Base-by-base conservation (phyloP, 1,140 invertebrate species). In the Solenopsis fugax region DNA sequence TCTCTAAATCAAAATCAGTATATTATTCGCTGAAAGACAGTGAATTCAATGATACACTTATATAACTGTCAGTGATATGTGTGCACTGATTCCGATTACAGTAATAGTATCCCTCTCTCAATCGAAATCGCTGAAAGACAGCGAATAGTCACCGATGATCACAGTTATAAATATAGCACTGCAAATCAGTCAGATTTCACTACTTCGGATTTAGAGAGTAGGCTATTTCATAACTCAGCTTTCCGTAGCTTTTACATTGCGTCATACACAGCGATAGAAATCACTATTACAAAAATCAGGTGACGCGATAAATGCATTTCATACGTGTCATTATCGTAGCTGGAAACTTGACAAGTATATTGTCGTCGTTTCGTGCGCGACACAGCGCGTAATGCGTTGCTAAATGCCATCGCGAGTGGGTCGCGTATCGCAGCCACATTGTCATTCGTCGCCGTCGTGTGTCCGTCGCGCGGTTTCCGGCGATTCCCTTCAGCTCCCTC, bases 401-500 rank as follows among this genome's bases (percentile, higher is more conserved):
- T 80, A 45, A 29, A 77, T 45, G 45, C 71, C 64, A 45, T 58
- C 45, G 41, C 24, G 60, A 37, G 34, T 75, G 41, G 48, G 34
- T 84, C 69, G 52, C 41, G 13, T 41, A 58, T 58, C 50, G 18
- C 10, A 50, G 29, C 65, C 45, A 65, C 76, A 24, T 56, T 41
- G 29, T 81, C 21, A n/a, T 81, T 71, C 64, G 24, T 54, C 69
- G 41, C 52, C 45, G 12, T 67, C 29, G 21, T 10, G n/a, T 9
- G n/a, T 58, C 41, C n/a, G 5, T 18, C 37, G 56, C n/a, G n/a
- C n/a, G 58, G 87, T 34, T 89, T 84, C 54, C 72, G 86, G 60
- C 88, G 88, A 52, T 67, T 72, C 21, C 86, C 67, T 75, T 89
- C 85, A 85, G 9, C 48, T 52, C 85, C 65, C 48, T 71, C 60